Base-by-base conservation (phyloP, 2,113 vertebrate species). In the Halcyon malimbica region DNA sequence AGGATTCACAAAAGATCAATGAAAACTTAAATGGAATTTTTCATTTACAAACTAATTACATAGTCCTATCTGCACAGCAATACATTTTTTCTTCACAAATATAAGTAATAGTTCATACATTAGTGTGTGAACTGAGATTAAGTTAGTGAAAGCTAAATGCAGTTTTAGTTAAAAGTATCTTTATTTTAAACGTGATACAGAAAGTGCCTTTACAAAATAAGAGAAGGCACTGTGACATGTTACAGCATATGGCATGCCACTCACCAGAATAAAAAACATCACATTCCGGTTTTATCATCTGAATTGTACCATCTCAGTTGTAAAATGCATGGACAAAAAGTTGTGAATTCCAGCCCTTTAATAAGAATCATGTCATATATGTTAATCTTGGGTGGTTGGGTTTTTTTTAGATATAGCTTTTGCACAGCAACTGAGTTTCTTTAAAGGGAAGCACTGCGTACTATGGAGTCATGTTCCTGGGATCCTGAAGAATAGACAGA, bases 191-290 rank as follows among this genome's bases (percentile, higher is more conserved):
- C 16, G 7, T 42, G 50, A 42, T 31, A 21, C 17, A 62, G 44
- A 53, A 92, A 37, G 6, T 75, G 19, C 5, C n/a, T 70, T 51
- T 56, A 59, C 14, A 56, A 56, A 59, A 16, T 14, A 68, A 14
- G 5, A 76, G 51, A 80, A 83, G 29, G 19, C 25, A 53, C 37
- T 51, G 31, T 0, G 0, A 51, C 5, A 4, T 42, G 16, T 74
- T 65, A 16, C 1, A 87, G 14, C 11, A 12, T 9, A 12, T 9
- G 24, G 9, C n/a, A 41, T 53, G 35, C 10, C 46, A 35, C 31
- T 53, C 51, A 26, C 26, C 33, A 15, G 37, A 46, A 70, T 20
- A 54, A 78, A 86, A 80, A 11, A 2, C 20, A 44, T 60, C 44
- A 24, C 35, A 20, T 25, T 51, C 42, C 16, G 1, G 26, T 35